These are phyloP conservation scores for Sanderia malayensis DNA, from an alignment of 30 jellyfish, hydroid and myxozoan genomes.

Conservation along the genomic window DNA sequence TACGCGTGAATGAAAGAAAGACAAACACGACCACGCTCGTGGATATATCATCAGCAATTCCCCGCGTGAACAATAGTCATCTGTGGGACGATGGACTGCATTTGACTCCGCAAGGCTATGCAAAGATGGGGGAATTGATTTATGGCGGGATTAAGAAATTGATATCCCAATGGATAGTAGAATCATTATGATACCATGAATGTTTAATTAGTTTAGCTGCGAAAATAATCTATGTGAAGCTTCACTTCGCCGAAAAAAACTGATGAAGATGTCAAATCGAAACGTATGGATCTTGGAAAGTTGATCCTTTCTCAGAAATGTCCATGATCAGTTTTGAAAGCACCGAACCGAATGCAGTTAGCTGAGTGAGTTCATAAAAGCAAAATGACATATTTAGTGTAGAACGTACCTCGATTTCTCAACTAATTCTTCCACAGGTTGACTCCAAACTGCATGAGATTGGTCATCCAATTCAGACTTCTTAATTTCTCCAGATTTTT, in stretches of 20 bases:
- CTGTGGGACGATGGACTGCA: constrained; percentile 89
- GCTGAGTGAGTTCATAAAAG: too few relatives aligned
- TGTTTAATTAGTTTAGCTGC: too few relatives aligned
- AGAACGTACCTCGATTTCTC: constrained; percentile 48
- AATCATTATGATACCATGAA: too few relatives aligned
- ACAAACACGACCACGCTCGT: constrained; percentile 18
- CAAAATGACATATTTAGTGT: too few relatives aligned
- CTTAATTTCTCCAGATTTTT: too few relatives aligned
- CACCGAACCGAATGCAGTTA: too few relatives aligned
- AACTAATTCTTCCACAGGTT: constrained; percentile 42
- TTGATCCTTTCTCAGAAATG: too few relatives aligned
- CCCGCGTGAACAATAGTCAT: constrained; percentile 14
- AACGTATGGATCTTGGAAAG: too few relatives aligned
- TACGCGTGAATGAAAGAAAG: constrained; percentile 1
- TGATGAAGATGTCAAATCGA: too few relatives aligned
- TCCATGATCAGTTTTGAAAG: too few relatives aligned
- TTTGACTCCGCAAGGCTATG: constrained; percentile 76
- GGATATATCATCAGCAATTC: constrained; percentile 41
- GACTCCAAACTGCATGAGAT: constrained; percentile 45
- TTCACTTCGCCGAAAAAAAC: too few relatives aligned
- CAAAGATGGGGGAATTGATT: constrained; percentile 48
- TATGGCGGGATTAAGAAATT: constrained; percentile 20
- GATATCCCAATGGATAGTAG: constrained; percentile 19
- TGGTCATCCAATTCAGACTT: neutral
- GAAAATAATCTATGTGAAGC: too few relatives aligned